Evolutionary conservation across 2,888 invertebrate genomes (phyloP), one percentile per base, ranked within the genome.

Genomic region (Hirudinaria manillensis): DNA sequence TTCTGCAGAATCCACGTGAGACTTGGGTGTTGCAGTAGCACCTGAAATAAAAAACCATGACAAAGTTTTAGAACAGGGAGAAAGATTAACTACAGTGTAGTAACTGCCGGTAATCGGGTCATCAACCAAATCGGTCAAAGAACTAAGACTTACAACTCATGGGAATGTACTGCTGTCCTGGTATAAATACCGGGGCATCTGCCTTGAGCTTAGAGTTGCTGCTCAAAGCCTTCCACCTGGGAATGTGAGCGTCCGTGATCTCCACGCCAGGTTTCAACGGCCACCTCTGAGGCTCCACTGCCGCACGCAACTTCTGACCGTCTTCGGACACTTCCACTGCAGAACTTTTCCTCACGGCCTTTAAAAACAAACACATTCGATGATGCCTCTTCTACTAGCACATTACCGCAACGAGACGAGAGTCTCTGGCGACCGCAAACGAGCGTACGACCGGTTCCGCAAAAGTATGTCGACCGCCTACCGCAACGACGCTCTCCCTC

Each of bases 101-200:
- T n/a, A n/a, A n/a, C n/a, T n/a, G n/a, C n/a, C n/a, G n/a, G n/a
- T n/a, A n/a, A n/a, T n/a, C n/a, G n/a, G n/a, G n/a, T n/a, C n/a
- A n/a, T n/a, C n/a, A n/a, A n/a, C n/a, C n/a, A n/a, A n/a, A n/a
- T 16, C 13, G 45, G 45, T 10, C 13, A 45, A 45, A 45, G 45
- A 16, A 16, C 45, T n/a, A n/a, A n/a, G 16, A 45, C 45, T 45
- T 45, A 45, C 45, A 45, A 16, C 45, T 45, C 45, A 10, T 6
- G 13, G 45, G 45, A 10, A 45, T 10, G 13, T 61, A 61, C 61
- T 24, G 29, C 36, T 68, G n/a, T 34, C 68, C 68, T 1, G 36
- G 76, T 29, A 68, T 76, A 65, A 74, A 74, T 3, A 67, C 74
- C 3, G 53, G 65, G 21, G 51, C 74, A 24, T 61, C 61, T 4